These are phyloP conservation scores for Xyliphius kryptos DNA, from an alignment of 2,113 vertebrate species.

Conservation along the genomic window DNA sequence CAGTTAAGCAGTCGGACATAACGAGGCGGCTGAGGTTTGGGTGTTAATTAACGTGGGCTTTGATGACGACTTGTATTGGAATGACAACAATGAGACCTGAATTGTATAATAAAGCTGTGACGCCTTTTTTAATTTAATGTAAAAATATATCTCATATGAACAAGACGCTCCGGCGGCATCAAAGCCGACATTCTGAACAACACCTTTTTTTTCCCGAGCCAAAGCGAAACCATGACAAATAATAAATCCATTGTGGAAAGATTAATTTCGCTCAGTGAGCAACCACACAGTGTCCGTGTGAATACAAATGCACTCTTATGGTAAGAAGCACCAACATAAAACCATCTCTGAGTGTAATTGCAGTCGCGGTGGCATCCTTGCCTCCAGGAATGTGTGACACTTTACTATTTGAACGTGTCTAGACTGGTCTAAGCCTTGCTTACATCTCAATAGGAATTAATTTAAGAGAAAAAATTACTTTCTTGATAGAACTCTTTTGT, in stretches of 20 bases:
- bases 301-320: conserved; percentile 13
- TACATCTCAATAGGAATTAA: conserved; percentile 21
- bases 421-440: conserved; percentile 26
- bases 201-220: not conserved
- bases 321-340: not conserved
- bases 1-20: no score
- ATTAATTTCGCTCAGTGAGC: not conserved
- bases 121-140: not conserved
- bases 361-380: conserved; percentile 12
- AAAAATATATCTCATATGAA: not conserved
- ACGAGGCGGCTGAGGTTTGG: no score
- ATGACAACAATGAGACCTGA: not conserved
- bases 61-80: no score
- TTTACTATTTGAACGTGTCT: conserved; percentile 18
- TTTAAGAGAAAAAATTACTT: conserved; percentile 18
- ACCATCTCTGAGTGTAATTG: conserved; percentile 1
- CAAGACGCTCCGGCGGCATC: not conserved
- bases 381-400: conserved; percentile 20
- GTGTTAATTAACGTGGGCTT: no score
- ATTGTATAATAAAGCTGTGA: not conserved
- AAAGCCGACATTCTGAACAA: not conserved
- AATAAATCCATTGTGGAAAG: conserved; percentile 14
- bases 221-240: not conserved
- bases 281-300: not conserved
- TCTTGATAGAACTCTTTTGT: conserved; percentile 11